Base-by-base conservation (phyloP, 2,888 invertebrate genomes). In the Nephrotoma guestfalica region DNA sequence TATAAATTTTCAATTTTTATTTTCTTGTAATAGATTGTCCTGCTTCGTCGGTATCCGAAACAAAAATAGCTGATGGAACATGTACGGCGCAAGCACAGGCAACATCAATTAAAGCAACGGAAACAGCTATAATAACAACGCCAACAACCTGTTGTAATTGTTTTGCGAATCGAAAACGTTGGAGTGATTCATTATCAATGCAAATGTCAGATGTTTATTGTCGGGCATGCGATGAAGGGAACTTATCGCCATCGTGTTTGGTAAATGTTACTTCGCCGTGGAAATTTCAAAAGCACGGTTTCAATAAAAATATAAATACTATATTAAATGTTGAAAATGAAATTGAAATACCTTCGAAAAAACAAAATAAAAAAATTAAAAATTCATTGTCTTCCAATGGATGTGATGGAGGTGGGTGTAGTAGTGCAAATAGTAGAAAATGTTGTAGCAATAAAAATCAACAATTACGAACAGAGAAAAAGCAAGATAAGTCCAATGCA, bases 151-250 rank as follows among this genome's bases (percentile, higher is more conserved):
- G 92, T 87, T 92, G 92, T 89, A 91, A 90, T 88, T 92, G 92
- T 87, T 91, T 92, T 88, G 90, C 89, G 85, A 86, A 87, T 51
- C 88, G 88, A 6, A 91, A 91, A 88, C 90, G 90, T 86, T 90
- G 91, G 90, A 89, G 89, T 86, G 89, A 88, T 88, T 88, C 87
- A 83, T 89, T 90, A 88, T 91, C 92, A 13, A 90, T 91, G 83
- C 91, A 91, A 91, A 93, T 93, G 92, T 93, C 94, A 86, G 94
- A 94, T 90, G 92, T 94, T 89, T 94, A 94, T 91, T 92, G 93
- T 89, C 92, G 93, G 86, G 90, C 90, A 88, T 90, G 91, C 88
- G 91, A 91, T 88, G 89, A 89, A 41, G 90, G 86, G 4, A 71
- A 87, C 86, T 71, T 71, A 9, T 90, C 93, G 86, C 93, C 93